Conservation (phyloP, 2,113 vertebrate species). For the Semicossyphus pulcher region DNA sequence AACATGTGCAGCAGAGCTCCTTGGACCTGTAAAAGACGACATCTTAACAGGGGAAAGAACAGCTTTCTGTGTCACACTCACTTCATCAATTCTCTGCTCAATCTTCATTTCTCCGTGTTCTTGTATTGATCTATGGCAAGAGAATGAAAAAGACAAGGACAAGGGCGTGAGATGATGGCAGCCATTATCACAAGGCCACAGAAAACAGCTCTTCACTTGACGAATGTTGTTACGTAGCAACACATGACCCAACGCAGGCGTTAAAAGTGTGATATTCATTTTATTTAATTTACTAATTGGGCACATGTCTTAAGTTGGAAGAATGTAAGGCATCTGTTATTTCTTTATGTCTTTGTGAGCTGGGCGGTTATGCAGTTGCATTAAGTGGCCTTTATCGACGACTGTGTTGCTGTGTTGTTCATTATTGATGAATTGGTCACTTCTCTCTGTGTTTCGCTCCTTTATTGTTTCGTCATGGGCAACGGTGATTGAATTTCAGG, state of each 20-base stretch:
- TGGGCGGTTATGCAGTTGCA: no score
- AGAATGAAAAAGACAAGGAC: conserved; percentile 14
- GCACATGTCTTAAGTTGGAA: no score
- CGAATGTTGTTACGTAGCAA: background rate
- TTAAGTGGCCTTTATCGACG: no score
- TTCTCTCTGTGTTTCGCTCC: no score
- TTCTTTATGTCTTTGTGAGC: no score
- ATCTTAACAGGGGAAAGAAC: background rate
- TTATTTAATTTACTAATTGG: no score
- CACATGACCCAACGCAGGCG: background rate
- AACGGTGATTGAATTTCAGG: no score
- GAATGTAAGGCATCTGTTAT: no score
- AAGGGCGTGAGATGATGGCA: background rate
- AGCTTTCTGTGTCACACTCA: conserved; percentile 63
- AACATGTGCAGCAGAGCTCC: background rate
- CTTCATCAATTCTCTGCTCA: conserved; percentile 95
- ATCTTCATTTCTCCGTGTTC: conserved; percentile 92
- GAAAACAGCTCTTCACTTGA: background rate
- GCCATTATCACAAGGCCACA: conserved; percentile 18
- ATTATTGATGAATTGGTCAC: no score
- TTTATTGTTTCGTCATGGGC: no score
- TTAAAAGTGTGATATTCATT: no score
- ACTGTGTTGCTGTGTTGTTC: no score
- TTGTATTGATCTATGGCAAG: conserved; percentile 84
- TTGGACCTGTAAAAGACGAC: background rate